Conservation (phyloP, 2,797 vertebrate species). For the Capromys pilorides region DNA sequence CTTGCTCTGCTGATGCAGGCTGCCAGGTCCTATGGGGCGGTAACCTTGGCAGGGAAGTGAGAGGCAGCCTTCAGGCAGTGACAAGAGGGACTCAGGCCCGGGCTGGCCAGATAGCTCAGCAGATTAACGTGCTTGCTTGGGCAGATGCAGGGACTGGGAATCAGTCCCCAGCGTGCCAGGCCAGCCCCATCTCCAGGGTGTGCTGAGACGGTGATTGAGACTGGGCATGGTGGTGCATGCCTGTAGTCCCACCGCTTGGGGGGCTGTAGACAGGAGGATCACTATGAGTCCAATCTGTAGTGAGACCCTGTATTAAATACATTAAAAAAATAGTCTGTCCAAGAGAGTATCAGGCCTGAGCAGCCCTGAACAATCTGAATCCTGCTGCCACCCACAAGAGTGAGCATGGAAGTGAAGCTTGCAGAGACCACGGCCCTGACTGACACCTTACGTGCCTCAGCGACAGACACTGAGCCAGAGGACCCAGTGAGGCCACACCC, state of each 20-base stretch:
- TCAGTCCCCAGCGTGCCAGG: no score
- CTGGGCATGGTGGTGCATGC: no score
- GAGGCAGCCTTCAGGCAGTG: not conserved
- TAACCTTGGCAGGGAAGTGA: not conserved
- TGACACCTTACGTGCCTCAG: not conserved
- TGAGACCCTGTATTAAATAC: no score
- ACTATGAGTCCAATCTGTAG: no score
- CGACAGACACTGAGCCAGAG: not conserved
- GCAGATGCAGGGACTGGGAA: no score
- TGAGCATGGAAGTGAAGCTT: not conserved
- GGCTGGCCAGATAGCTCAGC: no score
- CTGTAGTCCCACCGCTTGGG: no score
- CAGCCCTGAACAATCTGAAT: not conserved
- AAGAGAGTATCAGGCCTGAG: not conserved
- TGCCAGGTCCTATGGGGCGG: not conserved
- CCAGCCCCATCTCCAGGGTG: no score
- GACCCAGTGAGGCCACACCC: not conserved
- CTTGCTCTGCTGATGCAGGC: not conserved
- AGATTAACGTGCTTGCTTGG: no score
- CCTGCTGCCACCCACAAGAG: not conserved
- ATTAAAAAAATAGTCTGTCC: not conserved
- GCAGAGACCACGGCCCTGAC: not conserved
- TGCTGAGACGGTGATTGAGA: no score
- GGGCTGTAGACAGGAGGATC: no score
- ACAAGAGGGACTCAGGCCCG: not conserved